Base-by-base conservation (phyloP, 2,888 invertebrate genomes). In the Exephanes ischioxanthus region DNA sequence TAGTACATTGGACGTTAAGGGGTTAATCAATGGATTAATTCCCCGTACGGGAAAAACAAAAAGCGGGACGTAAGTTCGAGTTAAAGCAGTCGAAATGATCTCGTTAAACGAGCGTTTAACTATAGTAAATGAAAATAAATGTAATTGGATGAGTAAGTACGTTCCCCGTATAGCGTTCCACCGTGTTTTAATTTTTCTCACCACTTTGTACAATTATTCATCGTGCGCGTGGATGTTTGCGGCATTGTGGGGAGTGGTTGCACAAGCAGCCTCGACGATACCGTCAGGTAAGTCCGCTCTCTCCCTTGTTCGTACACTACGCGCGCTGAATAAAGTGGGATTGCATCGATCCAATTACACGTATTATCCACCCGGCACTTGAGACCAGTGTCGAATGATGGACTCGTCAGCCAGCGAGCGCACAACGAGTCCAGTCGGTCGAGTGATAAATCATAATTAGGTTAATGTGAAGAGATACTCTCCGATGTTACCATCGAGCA, bases 401-500 rank as follows among this genome's bases (percentile, higher is more conserved):
- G 51, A 63, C 67, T 82, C 82, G 75, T 82, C 75, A 75, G 75
- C 77, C 33, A 19, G 9, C 79, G 53, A 58, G 48, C 58, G n/a
- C 66, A 73, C 73, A 68, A 66, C 73, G 78, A 70, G 67, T 83
- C 30, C 58, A 55, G 68, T 84, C 66, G 76, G 76, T 58, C 53
- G 71, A 83, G 79, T 81, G 71, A 86, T 86, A 84, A 80, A 86
- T 87, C 92, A 96, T 96, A 89, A 95, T 96, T 89, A 96, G 96
- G 92, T 96, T 96, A 91, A 96, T 96, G 88, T 96, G 96, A 92
- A 72, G 53, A 51, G 78, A 68, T 16, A 7, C 63, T 55, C 37
- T 45, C 37, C 22, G 26, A 51, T 19, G 19, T 26, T 1, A 3
- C 11, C 22, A 51, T 45, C 22, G 51, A 71, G 26, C 48, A 7